Percentiles rank a stretch among this genome's conserved stretches.
Conservation (phyloP, 2,888 invertebrate genomes). For the Congeria kusceri region DNA sequence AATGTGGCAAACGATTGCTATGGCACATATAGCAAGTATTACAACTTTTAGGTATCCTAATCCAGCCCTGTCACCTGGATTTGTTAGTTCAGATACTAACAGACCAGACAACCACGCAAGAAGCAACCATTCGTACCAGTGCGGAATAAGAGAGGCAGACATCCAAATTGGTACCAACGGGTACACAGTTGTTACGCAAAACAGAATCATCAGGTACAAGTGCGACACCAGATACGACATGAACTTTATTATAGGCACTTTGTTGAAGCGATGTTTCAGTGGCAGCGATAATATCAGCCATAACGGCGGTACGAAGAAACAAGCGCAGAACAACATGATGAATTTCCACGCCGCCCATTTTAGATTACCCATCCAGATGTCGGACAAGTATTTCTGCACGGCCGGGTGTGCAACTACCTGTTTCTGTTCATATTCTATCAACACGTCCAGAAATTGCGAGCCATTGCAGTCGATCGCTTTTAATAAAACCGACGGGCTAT, state of each 20-base stretch:
- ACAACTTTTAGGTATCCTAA: conserved; percentile 92
- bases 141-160: conserved; percentile 89
- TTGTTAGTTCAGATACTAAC: conserved; percentile 97
- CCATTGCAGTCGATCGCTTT: conserved; percentile 97
- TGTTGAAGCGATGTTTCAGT: conserved; percentile 97
- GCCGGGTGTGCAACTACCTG: conserved; percentile 97
- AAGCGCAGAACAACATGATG: conserved; percentile 91
- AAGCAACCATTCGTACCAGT: conserved; percentile 98
- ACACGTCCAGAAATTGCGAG: conserved; percentile 97
- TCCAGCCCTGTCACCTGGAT: conserved; percentile 98
- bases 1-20: conserved; percentile 89
- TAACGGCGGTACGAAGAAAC: conserved; percentile 96
- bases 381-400: conserved; percentile 96
- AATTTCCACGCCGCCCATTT: conserved; percentile 98
- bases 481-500: conserved; percentile 96
- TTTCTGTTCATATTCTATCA: conserved; percentile 99
- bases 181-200: conserved; percentile 90
- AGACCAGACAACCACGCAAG: conserved; percentile 97
- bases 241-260: conserved; percentile 99
- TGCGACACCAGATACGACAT: conserved; percentile 99
- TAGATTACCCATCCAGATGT: conserved; percentile 98
- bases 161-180: conserved; percentile 84
- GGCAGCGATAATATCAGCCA: conserved; percentile 98
- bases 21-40: conserved; percentile 91
- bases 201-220: conserved; percentile 97